Conservation (phyloP, 2,797 vertebrate species). For the Acropternis orthonyx region DNA sequence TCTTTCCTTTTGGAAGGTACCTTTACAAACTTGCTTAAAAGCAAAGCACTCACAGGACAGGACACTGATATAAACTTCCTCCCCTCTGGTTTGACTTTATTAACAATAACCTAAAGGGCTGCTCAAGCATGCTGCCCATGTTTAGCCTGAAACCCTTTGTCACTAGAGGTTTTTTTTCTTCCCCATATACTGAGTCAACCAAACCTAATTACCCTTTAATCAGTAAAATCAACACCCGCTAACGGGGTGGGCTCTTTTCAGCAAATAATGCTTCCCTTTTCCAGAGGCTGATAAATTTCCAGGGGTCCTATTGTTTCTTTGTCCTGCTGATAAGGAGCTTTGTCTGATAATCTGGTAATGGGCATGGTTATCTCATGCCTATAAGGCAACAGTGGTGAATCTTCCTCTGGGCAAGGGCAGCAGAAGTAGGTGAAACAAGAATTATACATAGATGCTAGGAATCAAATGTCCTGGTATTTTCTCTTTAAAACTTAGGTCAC, state of each 20-base stretch:
- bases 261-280: conserved; percentile 21
- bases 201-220: conserved; percentile 60
- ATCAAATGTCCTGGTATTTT: background rate
- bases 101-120: background rate
- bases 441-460: background rate
- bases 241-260: conserved; percentile 62
- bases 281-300: background rate
- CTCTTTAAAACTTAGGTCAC: background rate
- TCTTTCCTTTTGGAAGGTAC: background rate
- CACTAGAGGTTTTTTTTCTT: background rate
- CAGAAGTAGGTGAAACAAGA: background rate
- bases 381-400: background rate
- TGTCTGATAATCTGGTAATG: conserved; percentile 37
- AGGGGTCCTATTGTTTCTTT: conserved; percentile 30
- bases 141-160: conserved; percentile 26
- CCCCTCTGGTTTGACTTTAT: background rate
- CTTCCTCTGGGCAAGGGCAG: conserved; percentile 6
- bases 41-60: background rate
- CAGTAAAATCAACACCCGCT: conserved; percentile 67
- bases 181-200: background rate
- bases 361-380: conserved; percentile 10
- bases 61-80: background rate
- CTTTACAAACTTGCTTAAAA: background rate
- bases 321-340: conserved; percentile 29
- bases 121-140: background rate